Percentiles rank a stretch among this genome's conserved stretches.
Evolutionary conservation across 1,140 invertebrate species (phyloP).

Genomic region (Zaprionus capensis): DNA sequence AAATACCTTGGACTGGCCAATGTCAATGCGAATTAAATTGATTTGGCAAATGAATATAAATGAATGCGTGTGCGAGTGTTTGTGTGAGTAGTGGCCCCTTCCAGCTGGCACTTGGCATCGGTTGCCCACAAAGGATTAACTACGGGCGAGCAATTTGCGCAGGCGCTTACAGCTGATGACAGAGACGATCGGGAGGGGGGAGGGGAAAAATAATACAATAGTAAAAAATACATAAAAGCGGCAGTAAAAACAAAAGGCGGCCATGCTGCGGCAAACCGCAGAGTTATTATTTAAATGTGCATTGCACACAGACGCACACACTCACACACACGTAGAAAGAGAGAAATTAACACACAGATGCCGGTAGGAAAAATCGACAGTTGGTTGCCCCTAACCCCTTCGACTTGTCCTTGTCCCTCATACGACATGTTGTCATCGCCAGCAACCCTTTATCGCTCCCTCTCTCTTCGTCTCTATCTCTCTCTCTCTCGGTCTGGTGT

Average conservation of each 20-base stretch:
- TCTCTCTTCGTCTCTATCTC: neutral
- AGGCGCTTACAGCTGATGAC: slow-evolving; percentile 71
- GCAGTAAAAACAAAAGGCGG: slow-evolving; percentile 73
- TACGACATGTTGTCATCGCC: slow-evolving; percentile 68
- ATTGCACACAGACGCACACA: slow-evolving; percentile 48
- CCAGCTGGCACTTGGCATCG: slow-evolving; percentile 44
- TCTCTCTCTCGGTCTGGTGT: slow-evolving; percentile 42
- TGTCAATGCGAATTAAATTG: slow-evolving; percentile 57
- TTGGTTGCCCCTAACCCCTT: slow-evolving; percentile 40
- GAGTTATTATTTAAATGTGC: slow-evolving; percentile 82
- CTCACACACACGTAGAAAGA: slow-evolving; percentile 14
- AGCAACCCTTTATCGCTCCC: slow-evolving; percentile 60
- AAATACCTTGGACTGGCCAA: slow-evolving; percentile 17
- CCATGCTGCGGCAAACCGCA: slow-evolving; percentile 80
- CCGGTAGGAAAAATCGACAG: slow-evolving; percentile 73
- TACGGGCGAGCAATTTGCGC: slow-evolving; percentile 70
- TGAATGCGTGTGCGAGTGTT: neutral
- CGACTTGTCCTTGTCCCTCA: slow-evolving; percentile 11
- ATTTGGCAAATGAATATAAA: slow-evolving; percentile 22
- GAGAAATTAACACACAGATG: slow-evolving; percentile 48
- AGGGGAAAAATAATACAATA: slow-evolving; percentile 33
- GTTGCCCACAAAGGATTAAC: slow-evolving; percentile 56
- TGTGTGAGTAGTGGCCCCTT: too few relatives aligned
- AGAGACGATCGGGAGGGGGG: slow-evolving; percentile 26
- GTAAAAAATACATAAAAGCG: slow-evolving; percentile 47